phyloP scores from a whole-genome alignment of 2,113 vertebrate species.

The Hippolais icterina region DNA sequence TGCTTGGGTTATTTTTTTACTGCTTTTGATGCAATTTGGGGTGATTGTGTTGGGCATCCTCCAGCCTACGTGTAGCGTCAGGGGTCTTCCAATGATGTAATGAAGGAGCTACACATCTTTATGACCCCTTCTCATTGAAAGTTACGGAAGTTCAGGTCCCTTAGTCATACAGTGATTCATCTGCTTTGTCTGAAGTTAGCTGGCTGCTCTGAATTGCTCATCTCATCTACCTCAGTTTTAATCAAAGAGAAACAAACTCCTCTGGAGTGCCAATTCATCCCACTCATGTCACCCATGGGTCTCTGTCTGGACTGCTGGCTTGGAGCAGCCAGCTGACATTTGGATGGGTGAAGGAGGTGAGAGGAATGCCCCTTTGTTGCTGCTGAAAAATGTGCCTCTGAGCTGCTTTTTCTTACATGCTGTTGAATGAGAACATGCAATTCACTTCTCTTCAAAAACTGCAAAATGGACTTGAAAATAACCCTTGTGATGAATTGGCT shows the following conservation, averaged over 20 bases:
- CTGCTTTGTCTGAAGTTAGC: not conserved
- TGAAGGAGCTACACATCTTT: not conserved
- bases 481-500: slow-evolving; percentile 15
- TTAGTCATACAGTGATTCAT: slow-evolving; percentile 55
- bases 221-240: slow-evolving; percentile 15
- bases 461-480: slow-evolving; percentile 11
- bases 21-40: not conserved
- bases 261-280: slow-evolving; percentile 16
- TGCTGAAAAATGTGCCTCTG: slow-evolving; percentile 43
- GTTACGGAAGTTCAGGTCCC: not conserved
- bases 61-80: not conserved
- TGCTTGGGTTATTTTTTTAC: not conserved
- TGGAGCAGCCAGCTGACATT: slow-evolving; percentile 35
- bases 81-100: not conserved
- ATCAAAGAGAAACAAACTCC: slow-evolving; percentile 30
- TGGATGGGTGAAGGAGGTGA: slow-evolving; percentile 45
- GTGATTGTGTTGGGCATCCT: not conserved
- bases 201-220: not conserved
- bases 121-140: not conserved
- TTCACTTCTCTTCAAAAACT: slow-evolving; percentile 30
- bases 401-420: slow-evolving; percentile 6
- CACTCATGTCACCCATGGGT: not conserved
- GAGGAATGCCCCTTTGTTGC: slow-evolving; percentile 58
- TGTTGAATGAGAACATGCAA: not conserved
- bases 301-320: slow-evolving; percentile 10